Evolutionary conservation across 92 coral and sea anemone species (phyloP).

Genomic region (Porites evermanni): DNA sequence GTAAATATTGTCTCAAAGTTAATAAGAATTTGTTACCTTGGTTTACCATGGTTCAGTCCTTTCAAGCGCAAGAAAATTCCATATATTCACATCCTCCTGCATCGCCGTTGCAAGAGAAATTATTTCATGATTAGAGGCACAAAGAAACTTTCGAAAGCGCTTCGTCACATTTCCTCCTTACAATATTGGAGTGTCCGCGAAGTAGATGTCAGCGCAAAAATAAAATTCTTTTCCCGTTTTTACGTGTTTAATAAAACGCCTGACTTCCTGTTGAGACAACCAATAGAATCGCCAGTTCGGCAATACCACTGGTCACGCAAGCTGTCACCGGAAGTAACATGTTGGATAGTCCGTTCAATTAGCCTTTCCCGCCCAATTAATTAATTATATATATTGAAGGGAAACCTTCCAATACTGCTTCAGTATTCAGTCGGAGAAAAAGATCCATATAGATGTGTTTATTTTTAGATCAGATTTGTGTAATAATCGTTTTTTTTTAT

Average conservation of each 20-base stretch:
- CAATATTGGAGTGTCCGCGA: conserved; percentile 35
- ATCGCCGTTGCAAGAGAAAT: not conserved
- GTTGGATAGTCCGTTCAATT: no score
- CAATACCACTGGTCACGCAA: conserved; percentile 24
- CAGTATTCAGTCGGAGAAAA: not conserved
- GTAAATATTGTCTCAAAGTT: conserved; percentile 24
- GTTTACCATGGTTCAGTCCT: conserved; percentile 21
- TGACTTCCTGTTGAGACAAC: conserved; percentile 34
- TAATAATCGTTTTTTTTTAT: no score
- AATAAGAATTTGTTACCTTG: conserved; percentile 32
- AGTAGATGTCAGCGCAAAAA: conserved; percentile 18
- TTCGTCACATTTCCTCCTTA: conserved; percentile 25
- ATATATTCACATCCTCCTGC: not conserved
- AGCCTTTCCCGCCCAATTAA: not conserved
- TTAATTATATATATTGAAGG: not conserved
- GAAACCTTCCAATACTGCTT: not conserved
- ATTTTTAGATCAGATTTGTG: not conserved
- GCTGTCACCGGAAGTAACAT: conserved; percentile 26
- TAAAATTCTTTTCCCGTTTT: conserved; percentile 42
- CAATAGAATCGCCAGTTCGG: conserved; percentile 8
- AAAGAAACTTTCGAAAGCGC: conserved; percentile 1
- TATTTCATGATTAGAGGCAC: not conserved
- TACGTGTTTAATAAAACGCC: conserved; percentile 11
- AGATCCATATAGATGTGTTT: not conserved
- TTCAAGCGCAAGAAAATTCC: not conserved